Evolutionary conservation across 2,113 vertebrate species (phyloP), one percentile per base, ranked within the genome.

Genomic region (Gobius niger): DNA sequence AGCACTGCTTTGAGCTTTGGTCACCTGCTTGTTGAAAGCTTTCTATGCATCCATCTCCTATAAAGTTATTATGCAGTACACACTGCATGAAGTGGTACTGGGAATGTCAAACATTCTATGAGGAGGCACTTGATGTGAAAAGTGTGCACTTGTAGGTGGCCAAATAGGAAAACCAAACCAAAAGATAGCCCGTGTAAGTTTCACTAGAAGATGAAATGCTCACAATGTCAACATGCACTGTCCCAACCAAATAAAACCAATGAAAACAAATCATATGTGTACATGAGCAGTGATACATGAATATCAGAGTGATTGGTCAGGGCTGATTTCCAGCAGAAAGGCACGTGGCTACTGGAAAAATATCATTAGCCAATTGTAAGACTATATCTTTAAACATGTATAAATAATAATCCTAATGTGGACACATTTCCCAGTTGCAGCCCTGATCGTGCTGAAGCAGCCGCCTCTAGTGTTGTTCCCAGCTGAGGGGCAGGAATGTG

Each of bases 401-500:
- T 3, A 57, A 34, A 13, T 14, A 7, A 10, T 13, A 3, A 7
- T 13, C 11, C 6, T 3, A 41, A 34, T 34, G 2, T 4, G 24
- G 24, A 34, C 24, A 34, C 24, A 34, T 34, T 34, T 34, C 24
- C 3, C 24, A 3, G 24, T 34, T 34, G 24, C 54, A 41, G 14
- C 40, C 10, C 2, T 10, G 34, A 9, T 42, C 57, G 14, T 15
- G 34, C 42, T 7, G 1, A n/a, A 60, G 6, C 9, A 42, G 18
- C 73, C 51, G 19, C 47, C 50, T 52, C 46, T 8, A 15, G 44
- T 63, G 51, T 41, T 50, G 53, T 3, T 51, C 67, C 49, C 76
- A 53, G 63, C 9, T 24, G 67, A 62, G 51, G 24, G 50, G 59
- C 70, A 2, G 67, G 71, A 65, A 71, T 68, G 79, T 65, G 80